A percentile compares a stretch with the other conserved stretches of the same genome.
These are phyloP conservation scores for Hydrozoanthus tunicans DNA, from an alignment of 64 coral and sea anemone species.

Conservation along the genomic window DNA sequence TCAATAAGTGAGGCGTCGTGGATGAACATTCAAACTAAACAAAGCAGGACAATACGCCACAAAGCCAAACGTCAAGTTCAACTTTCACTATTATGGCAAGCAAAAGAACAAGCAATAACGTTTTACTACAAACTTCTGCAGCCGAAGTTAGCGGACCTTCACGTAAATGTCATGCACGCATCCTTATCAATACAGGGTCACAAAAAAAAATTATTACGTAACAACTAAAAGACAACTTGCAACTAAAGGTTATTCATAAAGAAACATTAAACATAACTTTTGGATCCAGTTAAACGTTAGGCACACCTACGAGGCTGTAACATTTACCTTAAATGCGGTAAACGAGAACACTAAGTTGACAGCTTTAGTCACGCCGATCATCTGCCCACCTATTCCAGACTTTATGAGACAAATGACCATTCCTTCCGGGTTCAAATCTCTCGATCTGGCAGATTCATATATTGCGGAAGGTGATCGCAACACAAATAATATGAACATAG, in stretches of 20 bases:
- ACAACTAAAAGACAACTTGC: conserved; percentile 2
- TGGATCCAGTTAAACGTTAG: background rate
- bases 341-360: conserved; percentile 36
- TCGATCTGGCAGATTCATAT: conserved; percentile 34
- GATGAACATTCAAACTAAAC: too few species aligned
- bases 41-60: background rate
- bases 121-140: background rate
- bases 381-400: conserved; percentile 52
- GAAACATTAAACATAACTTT: background rate
- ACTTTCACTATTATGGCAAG: too few species aligned
- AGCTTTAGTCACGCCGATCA: conserved; percentile 44
- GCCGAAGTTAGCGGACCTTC: conserved; percentile 17
- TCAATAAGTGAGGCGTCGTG: too few species aligned
- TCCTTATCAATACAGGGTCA: conserved; percentile 50
- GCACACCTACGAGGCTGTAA: conserved; percentile 5
- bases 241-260: conserved; percentile 15
- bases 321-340: conserved; percentile 46
- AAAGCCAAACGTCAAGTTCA: too few species aligned
- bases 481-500: conserved; percentile 21
- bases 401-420: conserved; percentile 7
- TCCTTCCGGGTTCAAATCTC: conserved; percentile 38
- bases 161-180: conserved; percentile 46
- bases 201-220: background rate
- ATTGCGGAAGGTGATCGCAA: conserved; percentile 27
- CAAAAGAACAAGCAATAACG: too few species aligned